phyloP scores from a whole-genome alignment of 2,888 invertebrate species.

The Lutraria lutraria region DNA sequence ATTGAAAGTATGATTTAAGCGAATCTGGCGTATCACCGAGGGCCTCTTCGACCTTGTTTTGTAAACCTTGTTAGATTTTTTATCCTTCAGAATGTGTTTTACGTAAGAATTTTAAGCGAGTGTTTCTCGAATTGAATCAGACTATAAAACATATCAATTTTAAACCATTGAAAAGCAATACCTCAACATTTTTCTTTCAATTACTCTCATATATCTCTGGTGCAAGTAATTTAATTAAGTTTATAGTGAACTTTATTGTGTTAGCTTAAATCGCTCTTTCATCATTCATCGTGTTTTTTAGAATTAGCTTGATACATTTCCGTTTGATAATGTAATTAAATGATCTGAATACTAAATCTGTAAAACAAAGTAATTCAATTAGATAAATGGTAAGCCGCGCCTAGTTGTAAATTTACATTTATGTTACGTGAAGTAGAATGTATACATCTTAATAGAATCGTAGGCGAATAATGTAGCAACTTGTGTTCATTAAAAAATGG shows the following conservation, averaged over 20 bases:
- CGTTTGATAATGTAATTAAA: background rate
- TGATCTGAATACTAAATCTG: background rate
- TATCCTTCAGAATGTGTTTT: too few relatives aligned
- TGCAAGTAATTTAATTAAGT: background rate
- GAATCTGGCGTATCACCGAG: too few relatives aligned
- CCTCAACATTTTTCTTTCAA: background rate
- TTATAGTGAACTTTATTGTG: background rate
- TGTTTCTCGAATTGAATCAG: too few relatives aligned
- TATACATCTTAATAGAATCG: background rate
- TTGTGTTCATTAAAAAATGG: background rate
- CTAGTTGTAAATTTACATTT: background rate
- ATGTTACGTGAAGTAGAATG: background rate
- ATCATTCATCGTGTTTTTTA: background rate
- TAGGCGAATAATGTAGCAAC: slow-evolving; percentile 7
- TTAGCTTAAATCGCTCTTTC: background rate
- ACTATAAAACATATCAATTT: background rate
- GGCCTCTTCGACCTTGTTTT: too few relatives aligned
- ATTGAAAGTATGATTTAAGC: too few relatives aligned
- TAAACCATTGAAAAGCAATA: background rate
- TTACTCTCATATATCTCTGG: background rate
- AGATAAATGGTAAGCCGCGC: background rate
- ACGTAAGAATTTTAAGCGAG: too few relatives aligned
- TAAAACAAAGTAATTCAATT: background rate
- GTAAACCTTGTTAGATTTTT: too few relatives aligned
- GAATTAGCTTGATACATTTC: background rate